phyloP scores from a whole-genome alignment of 2,888 invertebrate species.

The Yponomeuta cagnagella region DNA sequence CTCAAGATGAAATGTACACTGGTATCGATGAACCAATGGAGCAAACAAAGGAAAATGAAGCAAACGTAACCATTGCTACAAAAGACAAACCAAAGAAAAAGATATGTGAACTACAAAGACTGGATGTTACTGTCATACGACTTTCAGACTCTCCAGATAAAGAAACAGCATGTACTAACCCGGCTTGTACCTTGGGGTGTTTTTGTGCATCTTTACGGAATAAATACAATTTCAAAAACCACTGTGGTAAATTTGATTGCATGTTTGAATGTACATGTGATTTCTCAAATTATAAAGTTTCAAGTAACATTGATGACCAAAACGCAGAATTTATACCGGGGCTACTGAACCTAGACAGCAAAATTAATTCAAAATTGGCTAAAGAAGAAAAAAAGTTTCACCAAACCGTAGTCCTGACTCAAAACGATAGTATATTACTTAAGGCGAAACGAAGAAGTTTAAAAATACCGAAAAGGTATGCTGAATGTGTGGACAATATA shows the following conservation, averaged over 20 bases:
- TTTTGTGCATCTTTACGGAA: conserved; percentile 77
- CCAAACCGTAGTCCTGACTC: conserved; percentile 80
- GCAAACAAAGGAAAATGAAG: conserved; percentile 30
- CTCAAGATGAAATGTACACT: conserved; percentile 67
- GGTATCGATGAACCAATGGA: conserved; percentile 46
- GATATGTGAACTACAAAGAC: conserved; percentile 72
- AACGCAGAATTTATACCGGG: conserved; percentile 42
- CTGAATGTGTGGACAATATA: conserved; percentile 66
- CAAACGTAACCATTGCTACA: conserved; percentile 22
- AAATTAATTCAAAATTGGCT: conserved; percentile 73
- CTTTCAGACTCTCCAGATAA: conserved; percentile 38
- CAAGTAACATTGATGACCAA: conserved; percentile 35
- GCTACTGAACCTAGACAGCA: conserved; percentile 60
- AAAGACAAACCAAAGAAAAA: conserved; percentile 56
- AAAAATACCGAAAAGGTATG: conserved; percentile 78
- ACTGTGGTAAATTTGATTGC: conserved; percentile 78
- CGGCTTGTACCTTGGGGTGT: conserved; percentile 79
- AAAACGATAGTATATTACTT: conserved; percentile 79
- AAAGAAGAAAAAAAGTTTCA: conserved; percentile 84
- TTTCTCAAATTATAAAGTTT: conserved; percentile 42
- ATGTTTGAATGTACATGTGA: conserved; percentile 74
- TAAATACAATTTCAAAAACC: conserved; percentile 60
- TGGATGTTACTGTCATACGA: conserved; percentile 81
- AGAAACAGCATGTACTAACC: conserved; percentile 60
- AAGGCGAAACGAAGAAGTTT: conserved; percentile 75